Percentiles rank a stretch among this genome's conserved stretches.
Conservation (phyloP, 2,888 invertebrate species). For the Pimpla rufipes region DNA sequence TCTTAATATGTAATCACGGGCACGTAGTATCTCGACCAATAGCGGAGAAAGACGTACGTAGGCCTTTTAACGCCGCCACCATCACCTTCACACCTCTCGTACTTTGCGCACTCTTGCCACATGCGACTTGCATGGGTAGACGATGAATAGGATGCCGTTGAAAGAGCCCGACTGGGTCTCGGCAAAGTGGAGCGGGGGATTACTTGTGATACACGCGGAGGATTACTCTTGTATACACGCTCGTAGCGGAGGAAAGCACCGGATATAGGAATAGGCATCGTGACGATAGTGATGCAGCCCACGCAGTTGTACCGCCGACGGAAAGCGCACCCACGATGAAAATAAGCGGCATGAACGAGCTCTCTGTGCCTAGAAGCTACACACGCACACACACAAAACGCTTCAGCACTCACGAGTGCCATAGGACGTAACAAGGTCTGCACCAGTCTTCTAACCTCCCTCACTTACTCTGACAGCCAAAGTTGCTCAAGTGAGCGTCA, state of each 20-base stretch:
- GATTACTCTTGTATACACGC: constrained; percentile 19
- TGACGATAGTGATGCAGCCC: constrained; percentile 1
- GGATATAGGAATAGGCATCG: constrained; percentile 25
- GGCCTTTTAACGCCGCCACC: constrained; percentile 3
- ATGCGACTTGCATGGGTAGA: constrained; percentile 4
- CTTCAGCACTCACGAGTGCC: background rate
- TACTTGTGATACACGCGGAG: constrained; percentile 18
- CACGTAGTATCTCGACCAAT: too few relatives aligned
- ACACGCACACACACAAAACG: background rate
- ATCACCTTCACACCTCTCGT: constrained; percentile 10
- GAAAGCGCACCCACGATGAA: constrained; percentile 8
- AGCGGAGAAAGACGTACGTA: constrained; percentile 9
- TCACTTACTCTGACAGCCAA: too few relatives aligned
- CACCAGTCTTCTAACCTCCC: background rate
- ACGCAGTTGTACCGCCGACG: background rate
- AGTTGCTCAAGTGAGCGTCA: too few relatives aligned
- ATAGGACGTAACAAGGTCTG: background rate
- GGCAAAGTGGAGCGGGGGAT: background rate
- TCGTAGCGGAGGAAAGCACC: background rate
- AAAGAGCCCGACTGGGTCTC: constrained; percentile 48
- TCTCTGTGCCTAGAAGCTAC: background rate
- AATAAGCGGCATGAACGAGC: constrained; percentile 1
- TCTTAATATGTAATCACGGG: too few relatives aligned
- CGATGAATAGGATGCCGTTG: constrained; percentile 57
- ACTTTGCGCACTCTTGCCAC: constrained; percentile 25